phyloP scores from a whole-genome alignment of 2,113 vertebrate genomes.

The Pitta sordida region DNA sequence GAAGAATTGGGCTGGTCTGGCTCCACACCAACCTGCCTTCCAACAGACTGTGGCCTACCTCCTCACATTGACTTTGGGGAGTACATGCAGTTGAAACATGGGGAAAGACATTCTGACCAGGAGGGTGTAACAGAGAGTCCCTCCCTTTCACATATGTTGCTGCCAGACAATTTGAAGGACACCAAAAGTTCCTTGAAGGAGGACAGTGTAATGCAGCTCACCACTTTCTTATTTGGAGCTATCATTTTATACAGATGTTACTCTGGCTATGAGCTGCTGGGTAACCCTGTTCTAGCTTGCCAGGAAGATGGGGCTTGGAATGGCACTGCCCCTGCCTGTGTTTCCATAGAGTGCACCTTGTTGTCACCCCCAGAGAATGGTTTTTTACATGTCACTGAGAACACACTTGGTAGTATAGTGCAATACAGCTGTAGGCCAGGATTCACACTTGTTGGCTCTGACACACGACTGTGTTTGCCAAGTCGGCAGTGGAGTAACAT shows the following conservation, averaged over 20 bases:
- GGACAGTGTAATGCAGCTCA: conserved; percentile 13
- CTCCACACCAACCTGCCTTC: conserved; percentile 81
- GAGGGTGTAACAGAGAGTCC: conserved; percentile 41
- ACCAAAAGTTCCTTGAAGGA: conserved; percentile 21
- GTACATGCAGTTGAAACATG: conserved; percentile 71
- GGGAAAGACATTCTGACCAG: conserved; percentile 44
- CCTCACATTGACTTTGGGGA: conserved; percentile 97
- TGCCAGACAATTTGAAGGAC: not conserved
- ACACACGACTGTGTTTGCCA: conserved; percentile 81
- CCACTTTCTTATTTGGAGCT: conserved; percentile 83
- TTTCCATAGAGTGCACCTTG: conserved; percentile 82
- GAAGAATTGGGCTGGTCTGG: conserved; percentile 92
- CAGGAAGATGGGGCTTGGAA: conserved; percentile 93
- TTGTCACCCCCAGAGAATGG: conserved; percentile 81
- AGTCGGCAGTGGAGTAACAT: conserved; percentile 82
- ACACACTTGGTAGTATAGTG: conserved; percentile 74
- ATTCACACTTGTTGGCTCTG: conserved; percentile 79
- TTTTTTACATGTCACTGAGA: conserved; percentile 80
- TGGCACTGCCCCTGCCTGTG: conserved; percentile 85
- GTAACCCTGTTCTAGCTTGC: conserved; percentile 78
- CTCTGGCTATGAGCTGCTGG: conserved; percentile 84
- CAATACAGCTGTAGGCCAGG: conserved; percentile 85
- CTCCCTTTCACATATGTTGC: not conserved
- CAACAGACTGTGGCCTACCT: conserved; percentile 91
- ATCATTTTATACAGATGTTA: conserved; percentile 84